Evolutionary conservation across 2,113 vertebrate genomes (phyloP), one percentile per base, ranked within the genome.

Genomic region (Nesoenas mayeri): DNA sequence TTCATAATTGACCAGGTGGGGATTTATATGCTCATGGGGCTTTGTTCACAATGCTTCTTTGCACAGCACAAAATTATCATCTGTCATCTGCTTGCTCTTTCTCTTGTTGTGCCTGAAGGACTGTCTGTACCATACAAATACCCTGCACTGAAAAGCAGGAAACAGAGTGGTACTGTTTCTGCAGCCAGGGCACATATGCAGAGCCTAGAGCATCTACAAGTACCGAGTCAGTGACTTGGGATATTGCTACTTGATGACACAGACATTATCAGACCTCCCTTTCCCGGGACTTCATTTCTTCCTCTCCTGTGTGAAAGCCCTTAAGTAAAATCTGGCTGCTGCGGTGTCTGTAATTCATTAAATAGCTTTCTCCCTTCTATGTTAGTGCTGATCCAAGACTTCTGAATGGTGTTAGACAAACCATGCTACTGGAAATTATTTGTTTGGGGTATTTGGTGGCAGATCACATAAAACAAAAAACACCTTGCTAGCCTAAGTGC

Each of bases 31-130:
- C 80, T 84, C 61, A 8, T 6, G 74, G 79, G 69, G 62, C 83
- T 94, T 92, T 92, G 75, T 78, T 96, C 83, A 86, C 3, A 3
- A 12, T 44, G 16, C 73, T 95, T 79, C 54, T 77, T 95, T 82
- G n/a, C 28, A 50, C 44, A 88, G 58, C 53, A 54, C 44, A 89
- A 89, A 89, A 85, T 87, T 15, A 4, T 81, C 21, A 29, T 79
- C 58, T 95, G 54, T 85, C 32, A 7, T 79, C 65, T 79, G 28
- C 53, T 81, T 81, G 13, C 26, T 94, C 17, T 31, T 91, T 75
- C 12, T 19, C 22, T 84, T 89, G 64, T 82, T 87, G 34, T 10
- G 34, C n/a, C 62, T 65, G 67, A 82, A 82, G 80, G 83, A 54
- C 40, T 58, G 56, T 48, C 83, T 66, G 19, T 60, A 51, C 42